These are phyloP conservation scores for Threskiornis aethiopicus DNA, from an alignment of 2,797 vertebrate species.

Conservation along the genomic window DNA sequence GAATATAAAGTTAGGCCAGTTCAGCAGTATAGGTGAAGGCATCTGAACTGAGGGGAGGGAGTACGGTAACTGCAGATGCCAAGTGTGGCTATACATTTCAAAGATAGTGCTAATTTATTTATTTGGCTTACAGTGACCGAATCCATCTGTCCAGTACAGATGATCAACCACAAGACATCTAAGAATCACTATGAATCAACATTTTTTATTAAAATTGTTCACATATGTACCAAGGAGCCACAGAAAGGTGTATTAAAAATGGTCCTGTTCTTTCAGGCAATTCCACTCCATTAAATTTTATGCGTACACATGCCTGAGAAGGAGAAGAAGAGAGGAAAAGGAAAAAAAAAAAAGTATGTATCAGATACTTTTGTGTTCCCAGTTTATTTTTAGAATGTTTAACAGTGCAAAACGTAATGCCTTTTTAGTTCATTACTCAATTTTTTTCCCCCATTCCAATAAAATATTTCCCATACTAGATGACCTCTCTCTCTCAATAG, in stretches of 20 bases:
- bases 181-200: conserved; percentile 83
- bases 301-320: conserved; percentile 30
- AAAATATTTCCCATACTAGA: conserved; percentile 26
- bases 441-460: background rate
- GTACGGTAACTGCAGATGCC: conserved; percentile 81
- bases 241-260: conserved; percentile 57
- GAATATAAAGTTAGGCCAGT: conserved; percentile 53
- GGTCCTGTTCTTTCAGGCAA: conserved; percentile 38
- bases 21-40: conserved; percentile 78
- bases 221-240: conserved; percentile 79
- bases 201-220: conserved; percentile 83
- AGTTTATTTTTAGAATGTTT: conserved; percentile 34
- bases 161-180: conserved; percentile 71
- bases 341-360: background rate
- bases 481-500: background rate
- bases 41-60: conserved; percentile 76
- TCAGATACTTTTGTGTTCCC: background rate
- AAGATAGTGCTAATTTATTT: conserved; percentile 89
- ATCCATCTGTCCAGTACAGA: conserved; percentile 77
- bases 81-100: conserved; percentile 79
- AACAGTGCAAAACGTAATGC: background rate
- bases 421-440: background rate
- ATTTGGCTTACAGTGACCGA: conserved; percentile 85
- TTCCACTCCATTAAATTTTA: conserved; percentile 65
- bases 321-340: background rate